A percentile compares a stretch with the other conserved stretches of the same genome.
phyloP scores from a whole-genome alignment of 2,888 invertebrate genomes.

The Panopea generosa region DNA sequence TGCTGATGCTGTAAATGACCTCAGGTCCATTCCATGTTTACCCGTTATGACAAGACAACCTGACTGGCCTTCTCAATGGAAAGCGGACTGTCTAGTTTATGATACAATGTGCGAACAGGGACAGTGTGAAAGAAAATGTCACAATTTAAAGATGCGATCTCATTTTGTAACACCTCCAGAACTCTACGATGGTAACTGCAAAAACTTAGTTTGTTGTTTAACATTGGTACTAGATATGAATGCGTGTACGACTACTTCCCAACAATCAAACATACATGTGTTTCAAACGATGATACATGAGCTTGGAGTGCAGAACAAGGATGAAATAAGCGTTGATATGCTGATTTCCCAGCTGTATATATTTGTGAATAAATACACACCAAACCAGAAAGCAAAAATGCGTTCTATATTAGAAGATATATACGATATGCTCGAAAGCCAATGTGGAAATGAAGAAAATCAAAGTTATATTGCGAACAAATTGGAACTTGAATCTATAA shows the following conservation, averaged over 20 bases:
- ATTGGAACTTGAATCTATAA: conserved; percentile 7
- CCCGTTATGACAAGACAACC: conserved; percentile 15
- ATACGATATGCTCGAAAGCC: not conserved
- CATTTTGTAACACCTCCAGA: not conserved
- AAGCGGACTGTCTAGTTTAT: no score
- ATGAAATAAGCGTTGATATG: no score
- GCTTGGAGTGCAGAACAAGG: no score
- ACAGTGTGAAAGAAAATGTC: not conserved
- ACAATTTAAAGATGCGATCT: not conserved
- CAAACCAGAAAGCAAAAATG: not conserved
- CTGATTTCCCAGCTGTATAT: not conserved
- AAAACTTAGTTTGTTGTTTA: conserved; percentile 8
- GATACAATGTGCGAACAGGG: no score
- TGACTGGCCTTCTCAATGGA: conserved; percentile 35
- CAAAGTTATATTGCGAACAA: not conserved
- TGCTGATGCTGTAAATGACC: not conserved
- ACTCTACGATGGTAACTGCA: not conserved
- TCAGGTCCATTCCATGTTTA: conserved; percentile 6
- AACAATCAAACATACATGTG: no score
- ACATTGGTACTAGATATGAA: conserved; percentile 5
- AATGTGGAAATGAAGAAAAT: not conserved
- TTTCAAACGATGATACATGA: no score
- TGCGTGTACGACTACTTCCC: not conserved
- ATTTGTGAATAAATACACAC: not conserved
- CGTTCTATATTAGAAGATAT: not conserved